Percentiles rank a stretch among this genome's conserved stretches.
phyloP scores from a whole-genome alignment of 2,113 vertebrate species.

The Neolamprologus sp. region DNA sequence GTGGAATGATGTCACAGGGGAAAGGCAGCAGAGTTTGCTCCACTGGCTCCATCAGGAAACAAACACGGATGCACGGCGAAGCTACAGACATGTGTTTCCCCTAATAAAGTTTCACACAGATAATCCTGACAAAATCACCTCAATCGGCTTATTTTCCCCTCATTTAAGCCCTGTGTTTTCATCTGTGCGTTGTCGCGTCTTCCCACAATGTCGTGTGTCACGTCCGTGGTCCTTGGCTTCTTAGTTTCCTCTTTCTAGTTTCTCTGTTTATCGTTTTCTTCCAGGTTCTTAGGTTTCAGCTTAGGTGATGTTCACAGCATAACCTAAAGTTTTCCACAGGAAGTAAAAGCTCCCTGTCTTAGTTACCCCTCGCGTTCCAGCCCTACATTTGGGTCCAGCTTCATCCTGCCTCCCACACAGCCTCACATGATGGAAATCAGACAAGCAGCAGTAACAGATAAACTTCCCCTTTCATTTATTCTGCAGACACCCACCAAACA shows the following conservation, averaged over 20 bases:
- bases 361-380: background rate
- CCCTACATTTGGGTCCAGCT: background rate
- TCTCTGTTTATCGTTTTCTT: background rate
- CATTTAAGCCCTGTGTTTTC: background rate
- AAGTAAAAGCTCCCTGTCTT: background rate
- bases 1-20: background rate
- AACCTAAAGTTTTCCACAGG: rapidly evolving
- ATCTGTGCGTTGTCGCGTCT: rapidly evolving
- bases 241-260: background rate
- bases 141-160: rapidly evolving
- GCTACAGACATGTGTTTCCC: background rate
- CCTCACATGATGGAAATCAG: background rate
- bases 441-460: background rate
- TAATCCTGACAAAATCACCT: background rate
- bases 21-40: background rate
- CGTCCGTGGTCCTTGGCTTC: background rate
- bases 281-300: background rate
- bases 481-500: background rate
- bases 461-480: background rate
- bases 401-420: background rate
- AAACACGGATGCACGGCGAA: rapidly evolving
- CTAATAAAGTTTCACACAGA: background rate
- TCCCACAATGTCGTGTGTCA: background rate
- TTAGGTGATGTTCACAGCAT: background rate
- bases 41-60: background rate